Conservation (phyloP, 2,888 invertebrate genomes). For the Rhogogaster chlorosoma region DNA sequence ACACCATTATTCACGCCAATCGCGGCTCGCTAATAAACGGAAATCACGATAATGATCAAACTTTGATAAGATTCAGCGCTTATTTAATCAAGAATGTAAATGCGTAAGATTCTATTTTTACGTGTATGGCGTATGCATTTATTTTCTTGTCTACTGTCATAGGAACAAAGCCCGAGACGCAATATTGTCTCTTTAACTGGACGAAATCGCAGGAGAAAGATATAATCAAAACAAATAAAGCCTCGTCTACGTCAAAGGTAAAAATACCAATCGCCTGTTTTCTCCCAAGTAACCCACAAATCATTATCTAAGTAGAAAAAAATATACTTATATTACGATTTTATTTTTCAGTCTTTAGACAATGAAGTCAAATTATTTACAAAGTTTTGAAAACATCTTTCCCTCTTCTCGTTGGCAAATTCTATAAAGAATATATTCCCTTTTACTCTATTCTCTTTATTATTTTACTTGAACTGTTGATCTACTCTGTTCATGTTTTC, state of each 20-base stretch:
- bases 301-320: neutral
- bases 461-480: neutral
- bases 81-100: neutral
- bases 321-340: neutral
- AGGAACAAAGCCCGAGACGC: neutral
- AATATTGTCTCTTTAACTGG: neutral
- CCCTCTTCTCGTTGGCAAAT: neutral
- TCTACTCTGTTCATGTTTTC: neutral
- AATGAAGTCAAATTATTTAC: neutral
- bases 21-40: neutral
- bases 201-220: neutral
- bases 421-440: neutral
- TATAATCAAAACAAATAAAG: neutral
- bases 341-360: neutral
- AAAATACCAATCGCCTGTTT: neutral
- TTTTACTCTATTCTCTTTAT: neutral
- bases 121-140: neutral
- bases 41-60: neutral
- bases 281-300: neutral
- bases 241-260: neutral
- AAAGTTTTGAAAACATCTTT: neutral
- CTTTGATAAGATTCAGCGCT: neutral
- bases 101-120: slow-evolving; percentile 27
- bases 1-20: neutral
- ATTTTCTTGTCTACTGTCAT: slow-evolving; percentile 3